phyloP scores from a whole-genome alignment of 35 echinoderm and acorn worm genomes.

The Patiria miniata region DNA sequence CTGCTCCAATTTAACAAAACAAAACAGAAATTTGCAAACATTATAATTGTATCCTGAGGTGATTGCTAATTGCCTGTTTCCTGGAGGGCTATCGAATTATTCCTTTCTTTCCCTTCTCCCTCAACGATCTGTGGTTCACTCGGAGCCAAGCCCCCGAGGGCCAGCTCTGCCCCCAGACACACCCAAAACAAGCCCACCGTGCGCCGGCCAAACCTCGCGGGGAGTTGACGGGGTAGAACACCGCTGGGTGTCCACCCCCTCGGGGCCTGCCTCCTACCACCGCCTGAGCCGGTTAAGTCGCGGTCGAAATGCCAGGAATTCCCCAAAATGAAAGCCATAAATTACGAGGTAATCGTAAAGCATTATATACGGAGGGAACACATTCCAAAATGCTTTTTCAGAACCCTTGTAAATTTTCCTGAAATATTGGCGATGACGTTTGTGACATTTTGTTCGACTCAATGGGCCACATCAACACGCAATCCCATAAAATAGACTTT shows the following conservation, averaged over 20 bases:
- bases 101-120: background rate
- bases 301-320: constrained; percentile 20
- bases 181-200: background rate
- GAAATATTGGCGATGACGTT: too few relatives aligned
- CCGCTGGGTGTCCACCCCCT: constrained; percentile 18
- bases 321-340: background rate
- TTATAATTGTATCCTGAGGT: constrained; percentile 7
- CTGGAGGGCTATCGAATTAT: background rate
- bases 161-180: background rate
- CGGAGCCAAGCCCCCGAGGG: background rate
- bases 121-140: too few relatives aligned
- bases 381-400: too few relatives aligned
- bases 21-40: too few relatives aligned
- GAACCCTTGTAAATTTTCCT: too few relatives aligned
- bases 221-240: background rate
- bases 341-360: background rate
- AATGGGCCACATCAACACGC: too few relatives aligned
- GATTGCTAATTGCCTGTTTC: background rate
- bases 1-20: too few relatives aligned
- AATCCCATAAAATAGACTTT: too few relatives aligned
- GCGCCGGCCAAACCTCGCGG: background rate
- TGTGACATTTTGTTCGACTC: too few relatives aligned
- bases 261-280: background rate
- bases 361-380: too few relatives aligned
- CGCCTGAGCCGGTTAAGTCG: constrained; percentile 29